Percentiles rank a stretch among this genome's conserved stretches.
These are phyloP conservation scores for Epistrophella euchroma DNA, from an alignment of 2,888 invertebrate genomes.

Conservation along the genomic window DNA sequence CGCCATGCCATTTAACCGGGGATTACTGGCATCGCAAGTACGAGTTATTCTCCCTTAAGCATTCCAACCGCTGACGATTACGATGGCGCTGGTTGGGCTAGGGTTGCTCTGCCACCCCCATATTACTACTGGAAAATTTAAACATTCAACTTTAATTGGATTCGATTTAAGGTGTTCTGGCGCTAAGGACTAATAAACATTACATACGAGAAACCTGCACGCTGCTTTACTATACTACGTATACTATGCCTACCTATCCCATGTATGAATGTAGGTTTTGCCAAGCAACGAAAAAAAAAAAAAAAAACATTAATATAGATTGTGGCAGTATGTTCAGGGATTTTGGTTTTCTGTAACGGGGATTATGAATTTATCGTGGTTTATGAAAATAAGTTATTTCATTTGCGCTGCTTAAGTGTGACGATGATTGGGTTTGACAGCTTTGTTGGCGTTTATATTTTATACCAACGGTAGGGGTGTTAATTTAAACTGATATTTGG, in stretches of 20 bases:
- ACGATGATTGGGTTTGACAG: conserved; percentile 56
- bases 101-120: background rate
- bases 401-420: conserved; percentile 40
- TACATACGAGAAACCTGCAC: conserved; percentile 18
- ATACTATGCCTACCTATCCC: background rate
- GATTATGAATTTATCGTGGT: conserved; percentile 55
- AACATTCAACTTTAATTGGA: conserved; percentile 62
- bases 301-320: conserved; percentile 32
- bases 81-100: background rate
- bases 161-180: conserved; percentile 65
- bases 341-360: conserved; percentile 14
- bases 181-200: conserved; percentile 51
- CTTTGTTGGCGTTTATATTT: conserved; percentile 41
- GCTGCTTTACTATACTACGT: background rate
- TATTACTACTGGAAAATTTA: conserved; percentile 27
- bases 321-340: conserved; percentile 17
- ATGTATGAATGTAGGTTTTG: background rate
- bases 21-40: conserved; percentile 18
- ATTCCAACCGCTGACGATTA: background rate
- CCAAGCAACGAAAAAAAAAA: too few species aligned
- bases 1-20: conserved; percentile 11
- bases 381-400: conserved; percentile 52
- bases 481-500: conserved; percentile 56
- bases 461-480: conserved; percentile 4
- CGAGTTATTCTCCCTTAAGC: conserved; percentile 5